Evolutionary conservation across 2,113 vertebrate species (phyloP).

Genomic region (Hylia prasina): DNA sequence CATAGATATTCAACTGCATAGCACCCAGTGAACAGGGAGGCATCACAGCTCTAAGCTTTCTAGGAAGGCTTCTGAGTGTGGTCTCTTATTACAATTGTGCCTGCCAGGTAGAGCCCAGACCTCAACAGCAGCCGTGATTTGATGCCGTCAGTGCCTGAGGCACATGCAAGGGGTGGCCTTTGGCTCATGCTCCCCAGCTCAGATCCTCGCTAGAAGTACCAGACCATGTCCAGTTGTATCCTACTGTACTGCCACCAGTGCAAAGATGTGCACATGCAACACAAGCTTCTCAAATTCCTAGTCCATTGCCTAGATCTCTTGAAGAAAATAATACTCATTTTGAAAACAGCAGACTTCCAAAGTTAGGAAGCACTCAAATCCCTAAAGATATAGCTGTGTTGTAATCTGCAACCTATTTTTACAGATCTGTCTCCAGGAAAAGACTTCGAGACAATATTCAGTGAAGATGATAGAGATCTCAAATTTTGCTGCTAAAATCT

Average conservation of each 20-base stretch:
- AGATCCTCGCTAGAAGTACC: not conserved
- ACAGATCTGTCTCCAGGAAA: not conserved
- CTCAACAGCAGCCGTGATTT: not conserved
- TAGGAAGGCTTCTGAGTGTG: not conserved
- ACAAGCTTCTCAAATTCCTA: not conserved
- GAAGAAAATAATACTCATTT: not conserved
- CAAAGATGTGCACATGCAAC: not conserved
- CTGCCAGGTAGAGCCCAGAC: not conserved
- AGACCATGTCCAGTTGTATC: not conserved
- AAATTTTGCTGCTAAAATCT: not conserved
- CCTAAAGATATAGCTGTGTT: not conserved
- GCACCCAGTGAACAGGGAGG: not conserved
- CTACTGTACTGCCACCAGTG: not conserved
- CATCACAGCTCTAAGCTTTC: not conserved
- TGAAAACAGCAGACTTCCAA: not conserved
- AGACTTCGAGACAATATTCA: not conserved
- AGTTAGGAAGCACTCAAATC: not conserved
- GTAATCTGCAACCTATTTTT: not conserved
- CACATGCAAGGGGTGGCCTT: not conserved
- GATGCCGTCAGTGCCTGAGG: not conserved
- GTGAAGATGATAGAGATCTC: not conserved
- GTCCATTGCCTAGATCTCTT: not conserved
- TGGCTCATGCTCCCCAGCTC: not conserved
- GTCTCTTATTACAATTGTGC: not conserved
- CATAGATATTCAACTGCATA: fast-evolving